Evolutionary conservation across 2,113 vertebrate species (phyloP), one percentile per base, ranked within the genome.

Genomic region (Gymnarchus niloticus): DNA sequence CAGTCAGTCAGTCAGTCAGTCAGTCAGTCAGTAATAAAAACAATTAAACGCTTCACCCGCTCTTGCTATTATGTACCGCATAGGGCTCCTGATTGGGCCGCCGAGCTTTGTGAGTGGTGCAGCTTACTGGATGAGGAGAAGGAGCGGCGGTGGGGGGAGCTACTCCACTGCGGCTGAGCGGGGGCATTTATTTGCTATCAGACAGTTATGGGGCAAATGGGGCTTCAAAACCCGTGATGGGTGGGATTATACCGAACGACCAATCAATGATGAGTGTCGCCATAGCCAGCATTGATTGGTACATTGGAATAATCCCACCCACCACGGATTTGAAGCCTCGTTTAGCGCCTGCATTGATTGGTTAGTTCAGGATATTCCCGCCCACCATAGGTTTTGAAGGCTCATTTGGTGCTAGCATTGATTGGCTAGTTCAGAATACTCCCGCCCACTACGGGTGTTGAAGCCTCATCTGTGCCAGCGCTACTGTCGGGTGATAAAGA

Each of bases 61-160:
- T 25, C 82, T 83, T 28, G 28, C 65, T 33, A 73, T 33, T 25
- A 17, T 56, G 49, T 48, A 77, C 84, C 14, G 52, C 73, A 57
- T n/a, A 21, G 84, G 54, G n/a, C 33, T 52, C 8, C 61, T 77
- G 84, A 46, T 54, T 21, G n/a, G 73, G 57, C 48, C 33, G 65
- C 88, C 90, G 23, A 90, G 85, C 87, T 81, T 49, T 73, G 85
- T 56, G 49, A 87, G 0, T 91, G 91, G 93, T 61, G 84, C 84
- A 85, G 41, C 73, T 85, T 86, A 56, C 46, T 17, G 78, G 84
- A 46, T 37, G 23, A 54, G 65, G 44, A 37, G 41, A 87, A 28
- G 86, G 49, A 83, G 59, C 57, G 52, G 87, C 78, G 87, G 65
- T 89, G 52, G 21, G 49, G 82, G 33, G 37, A 87, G 65, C 61